Base-by-base conservation (phyloP, 2,888 invertebrate genomes). In the Mesorhabditis spiculigera region DNA sequence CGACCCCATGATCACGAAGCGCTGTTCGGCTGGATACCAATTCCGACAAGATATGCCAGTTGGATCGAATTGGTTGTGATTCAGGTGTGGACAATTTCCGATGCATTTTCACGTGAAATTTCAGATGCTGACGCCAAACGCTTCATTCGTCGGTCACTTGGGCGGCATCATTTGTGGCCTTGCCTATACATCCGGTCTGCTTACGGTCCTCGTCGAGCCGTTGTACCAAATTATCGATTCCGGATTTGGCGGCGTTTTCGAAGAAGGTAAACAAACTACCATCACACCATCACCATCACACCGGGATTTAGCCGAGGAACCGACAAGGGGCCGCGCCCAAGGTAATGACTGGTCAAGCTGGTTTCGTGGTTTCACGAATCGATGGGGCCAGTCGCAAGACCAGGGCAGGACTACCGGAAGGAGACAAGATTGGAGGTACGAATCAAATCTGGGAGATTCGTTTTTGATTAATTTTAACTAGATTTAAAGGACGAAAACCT, bases 51-150 rank as follows among this genome's bases (percentile, higher is more conserved):
- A 81, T 87, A 88, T 78, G 88, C 89, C 1, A 90, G 89, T 67
- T 91, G 90, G 91, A 87, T 87, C 0, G 91, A 91, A 81, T 84
- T 91, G 44, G 70, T 90, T n/a, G 84, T 90, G 5, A 90, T 91
- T 75, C 90, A 90, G 78, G 45, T 91, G 16, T 50, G 42, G 45
- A 10, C 28, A 10, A 61, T 50, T 50, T 50, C 8, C 58, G n/a
- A 50, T 10, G 8, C 8, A 10, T 50, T n/a, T 28, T 28, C 28
- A 28, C 3, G 28, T 50, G 10, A 63, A 63, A 42, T 69, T 69
- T 10, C 63, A 73, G 69, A 42, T 68, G 44, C 81, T 90, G 44
- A 89, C 90, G 4, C 91, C 91, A 13, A 89, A 90, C 78, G 89
- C 90, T 3, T 91, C 91, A 1, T 90, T 91, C 79, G 75, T 89